A percentile compares a stretch with the other conserved stretches of the same genome.
These are phyloP conservation scores for Agriotes lineatus DNA, from an alignment of 2,888 invertebrate species.

Conservation along the genomic window DNA sequence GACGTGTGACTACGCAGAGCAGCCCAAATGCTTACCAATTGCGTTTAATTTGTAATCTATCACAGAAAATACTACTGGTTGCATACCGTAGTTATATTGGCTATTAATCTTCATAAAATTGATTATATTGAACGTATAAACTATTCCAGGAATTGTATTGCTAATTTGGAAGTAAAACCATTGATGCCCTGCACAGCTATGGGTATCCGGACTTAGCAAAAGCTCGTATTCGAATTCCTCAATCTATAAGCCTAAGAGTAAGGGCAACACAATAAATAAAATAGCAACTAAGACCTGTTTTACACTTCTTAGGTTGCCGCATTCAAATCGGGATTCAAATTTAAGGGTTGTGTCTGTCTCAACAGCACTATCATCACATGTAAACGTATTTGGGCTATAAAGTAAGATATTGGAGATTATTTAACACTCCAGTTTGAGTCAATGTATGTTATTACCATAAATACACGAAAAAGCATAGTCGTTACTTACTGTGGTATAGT, in stretches of 20 bases:
- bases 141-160: slow-evolving; percentile 77
- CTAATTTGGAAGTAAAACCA: slow-evolving; percentile 94
- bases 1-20: neutral
- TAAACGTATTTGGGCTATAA: slow-evolving; percentile 13
- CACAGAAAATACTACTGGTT: slow-evolving; percentile 88
- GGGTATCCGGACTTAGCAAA: slow-evolving; percentile 85
- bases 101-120: slow-evolving; percentile 90
- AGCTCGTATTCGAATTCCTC: slow-evolving; percentile 85
- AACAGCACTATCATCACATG: neutral
- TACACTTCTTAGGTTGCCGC: slow-evolving; percentile 85
- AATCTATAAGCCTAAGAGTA: no score
- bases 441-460: no score
- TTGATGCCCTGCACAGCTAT: slow-evolving; percentile 82
- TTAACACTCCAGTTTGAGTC: no score
- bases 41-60: slow-evolving; percentile 73
- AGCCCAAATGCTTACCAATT: slow-evolving; percentile 62
- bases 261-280: neutral
- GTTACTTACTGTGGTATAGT: neutral
- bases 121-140: slow-evolving; percentile 87
- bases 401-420: neutral
- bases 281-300: slow-evolving; percentile 74
- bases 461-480: no score
- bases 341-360: slow-evolving; percentile 61
- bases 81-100: slow-evolving; percentile 91
- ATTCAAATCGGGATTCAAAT: slow-evolving; percentile 90